These are phyloP conservation scores for Remorina albescens DNA, from an alignment of 2,797 vertebrate genomes.

Conservation along the genomic window DNA sequence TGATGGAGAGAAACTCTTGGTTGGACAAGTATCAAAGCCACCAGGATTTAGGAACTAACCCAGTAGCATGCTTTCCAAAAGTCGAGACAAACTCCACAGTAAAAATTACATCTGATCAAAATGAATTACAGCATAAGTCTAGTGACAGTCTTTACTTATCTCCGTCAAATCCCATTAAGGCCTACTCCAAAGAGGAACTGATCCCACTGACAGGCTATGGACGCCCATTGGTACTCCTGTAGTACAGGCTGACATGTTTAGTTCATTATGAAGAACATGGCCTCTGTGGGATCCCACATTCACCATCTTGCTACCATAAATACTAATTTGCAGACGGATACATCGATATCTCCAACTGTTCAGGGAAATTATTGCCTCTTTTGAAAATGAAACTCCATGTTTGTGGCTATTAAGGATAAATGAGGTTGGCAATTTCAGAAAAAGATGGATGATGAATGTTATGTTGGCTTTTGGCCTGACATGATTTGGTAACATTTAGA, in stretches of 20 bases:
- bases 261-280: background rate
- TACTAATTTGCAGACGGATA: background rate
- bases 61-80: conserved; percentile 34
- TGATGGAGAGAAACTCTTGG: conserved; percentile 40
- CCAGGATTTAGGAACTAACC: conserved; percentile 26
- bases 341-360: background rate
- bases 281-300: background rate
- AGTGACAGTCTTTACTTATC: conserved; percentile 6
- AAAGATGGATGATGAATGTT: no score
- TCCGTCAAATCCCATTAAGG: background rate
- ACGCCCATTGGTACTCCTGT: background rate
- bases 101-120: conserved; percentile 3
- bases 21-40: conserved; percentile 49
- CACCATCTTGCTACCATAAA: background rate
- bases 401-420: background rate
- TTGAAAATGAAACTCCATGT: background rate
- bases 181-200: background rate
- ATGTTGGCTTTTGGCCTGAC: background rate
- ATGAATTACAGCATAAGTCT: conserved; percentile 24
- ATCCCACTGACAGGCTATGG: background rate
- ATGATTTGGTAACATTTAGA: background rate
- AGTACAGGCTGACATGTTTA: background rate
- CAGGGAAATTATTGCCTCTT: background rate
- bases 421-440: no score
- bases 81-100: conserved; percentile 11